Base-by-base conservation (phyloP, 1,140 invertebrate genomes). In the Chironomus striatipennis region DNA sequence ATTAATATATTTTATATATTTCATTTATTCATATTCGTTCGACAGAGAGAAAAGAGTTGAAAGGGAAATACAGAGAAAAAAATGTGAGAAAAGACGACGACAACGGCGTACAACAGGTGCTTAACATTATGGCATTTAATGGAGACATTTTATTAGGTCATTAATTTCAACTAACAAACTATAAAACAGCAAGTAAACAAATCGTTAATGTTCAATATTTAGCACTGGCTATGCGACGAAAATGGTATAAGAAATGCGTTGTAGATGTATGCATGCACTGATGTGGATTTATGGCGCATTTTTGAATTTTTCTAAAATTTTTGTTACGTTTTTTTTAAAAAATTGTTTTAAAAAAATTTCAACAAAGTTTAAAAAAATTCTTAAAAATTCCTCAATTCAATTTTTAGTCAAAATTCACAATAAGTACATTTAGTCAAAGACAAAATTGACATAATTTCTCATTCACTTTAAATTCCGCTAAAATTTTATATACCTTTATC, bases 71-170 rank as follows among this genome's bases (percentile, higher is more conserved):
- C 1, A 34, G 24, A 34, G 24, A 34, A 34, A 34, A 34, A n/a
- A n/a, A n/a, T n/a, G n/a, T n/a, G n/a, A n/a, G n/a, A n/a, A n/a
- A 57, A 57, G 12, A 57, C 8, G 5, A 34, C 24, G 24, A 34
- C 24, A 34, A 34, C 24, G 24, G 24, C 24, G 24, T 34, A 57
- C 47, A 57, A 57, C 47, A 57, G 47, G 47, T 70, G 65, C 17
- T 70, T 9, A 70, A 70, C 47, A n/a, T 57, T n/a, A 57, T n/a
- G n/a, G n/a, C n/a, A 57, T 34, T 57, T 70, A 70, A 70, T 21
- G 65, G 65, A 70, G 65, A 70, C 65, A 70, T 21, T 70, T 70
- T 70, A 70, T 70, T 18, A 70, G 65, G 65, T 70, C 65, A 70
- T 70, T 70, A 70, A 21, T 70, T 70, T 70, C 8, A 57, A 57